Evolutionary conservation across 2,797 vertebrate genomes (phyloP).

Genomic region (Poliocrania exsul): DNA sequence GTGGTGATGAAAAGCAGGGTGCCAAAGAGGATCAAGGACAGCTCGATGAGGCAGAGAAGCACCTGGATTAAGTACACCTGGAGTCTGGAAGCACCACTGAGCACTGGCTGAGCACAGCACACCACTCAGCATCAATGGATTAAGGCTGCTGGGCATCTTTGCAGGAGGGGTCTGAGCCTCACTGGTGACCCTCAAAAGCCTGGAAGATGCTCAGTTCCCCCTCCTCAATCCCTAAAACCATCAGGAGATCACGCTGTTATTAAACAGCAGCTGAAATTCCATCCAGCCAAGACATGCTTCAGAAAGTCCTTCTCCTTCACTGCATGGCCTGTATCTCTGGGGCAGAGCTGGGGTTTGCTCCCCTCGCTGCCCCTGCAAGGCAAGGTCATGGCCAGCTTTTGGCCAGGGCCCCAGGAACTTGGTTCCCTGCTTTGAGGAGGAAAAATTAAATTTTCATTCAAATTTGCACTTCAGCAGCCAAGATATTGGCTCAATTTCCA

Average conservation of each 20-base stretch:
- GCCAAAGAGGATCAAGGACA: background rate
- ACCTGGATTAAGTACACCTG: background rate
- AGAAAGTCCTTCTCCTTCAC: slow-evolving; percentile 46
- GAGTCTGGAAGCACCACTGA: background rate
- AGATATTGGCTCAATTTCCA: slow-evolving; percentile 50
- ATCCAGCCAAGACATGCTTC: background rate
- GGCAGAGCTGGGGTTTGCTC: background rate
- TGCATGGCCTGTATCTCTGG: background rate
- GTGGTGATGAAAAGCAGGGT: background rate
- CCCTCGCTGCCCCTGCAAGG: background rate
- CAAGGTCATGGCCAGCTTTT: background rate
- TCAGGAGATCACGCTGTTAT: background rate
- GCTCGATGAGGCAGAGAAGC: background rate
- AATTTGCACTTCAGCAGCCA: slow-evolving; percentile 41
- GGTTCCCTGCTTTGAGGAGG: background rate
- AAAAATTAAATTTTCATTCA: slow-evolving; percentile 46
- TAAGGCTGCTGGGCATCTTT: background rate
- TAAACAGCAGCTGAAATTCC: slow-evolving; percentile 34
- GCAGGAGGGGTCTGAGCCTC: background rate
- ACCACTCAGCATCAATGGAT: background rate
- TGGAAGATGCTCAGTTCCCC: background rate
- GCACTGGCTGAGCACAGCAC: background rate
- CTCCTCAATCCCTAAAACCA: background rate
- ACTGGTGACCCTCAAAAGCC: background rate
- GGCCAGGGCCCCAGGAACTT: background rate